These are phyloP conservation scores for Rhaphigaster nebulosa DNA, from an alignment of 2,888 invertebrate genomes.

Conservation along the genomic window DNA sequence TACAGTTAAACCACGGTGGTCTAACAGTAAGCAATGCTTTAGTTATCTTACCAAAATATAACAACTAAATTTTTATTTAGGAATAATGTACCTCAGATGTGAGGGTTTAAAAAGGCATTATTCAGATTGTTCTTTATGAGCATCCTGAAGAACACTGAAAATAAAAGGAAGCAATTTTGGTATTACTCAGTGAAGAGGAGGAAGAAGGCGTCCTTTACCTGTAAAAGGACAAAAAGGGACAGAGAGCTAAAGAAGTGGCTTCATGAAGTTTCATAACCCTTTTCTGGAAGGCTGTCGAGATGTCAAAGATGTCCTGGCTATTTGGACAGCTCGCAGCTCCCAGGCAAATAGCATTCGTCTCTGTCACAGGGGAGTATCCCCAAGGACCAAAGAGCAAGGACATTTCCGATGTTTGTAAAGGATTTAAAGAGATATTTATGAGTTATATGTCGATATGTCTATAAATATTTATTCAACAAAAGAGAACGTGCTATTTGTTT, in stretches of 20 bases:
- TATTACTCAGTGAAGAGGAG: not conserved
- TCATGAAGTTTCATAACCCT: slow-evolving; percentile 37
- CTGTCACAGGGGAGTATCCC: not conserved
- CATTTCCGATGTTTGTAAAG: not conserved
- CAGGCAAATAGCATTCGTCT: slow-evolving; percentile 26
- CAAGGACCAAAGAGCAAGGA: not conserved
- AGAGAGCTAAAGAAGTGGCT: not conserved
- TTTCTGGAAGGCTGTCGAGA: not conserved
- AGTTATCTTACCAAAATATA: too few species aligned
- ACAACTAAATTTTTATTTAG: too few species aligned
- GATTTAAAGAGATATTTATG: not conserved
- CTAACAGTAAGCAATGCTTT: too few species aligned
- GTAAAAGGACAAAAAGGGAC: not conserved
- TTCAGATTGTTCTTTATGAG: not conserved
- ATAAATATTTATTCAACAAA: not conserved
- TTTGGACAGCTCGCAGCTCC: slow-evolving; percentile 3
- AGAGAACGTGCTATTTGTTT: not conserved
- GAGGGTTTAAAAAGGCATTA: not conserved
- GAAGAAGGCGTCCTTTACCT: not conserved
- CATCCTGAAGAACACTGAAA: not conserved
- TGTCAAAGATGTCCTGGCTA: slow-evolving; percentile 38
- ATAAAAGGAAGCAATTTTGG: not conserved
- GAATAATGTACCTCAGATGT: not conserved
- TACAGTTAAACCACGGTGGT: too few species aligned
- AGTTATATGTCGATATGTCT: not conserved